phyloP scores from a whole-genome alignment of 2,113 vertebrate genomes.

The Gambusia holbrooki region DNA sequence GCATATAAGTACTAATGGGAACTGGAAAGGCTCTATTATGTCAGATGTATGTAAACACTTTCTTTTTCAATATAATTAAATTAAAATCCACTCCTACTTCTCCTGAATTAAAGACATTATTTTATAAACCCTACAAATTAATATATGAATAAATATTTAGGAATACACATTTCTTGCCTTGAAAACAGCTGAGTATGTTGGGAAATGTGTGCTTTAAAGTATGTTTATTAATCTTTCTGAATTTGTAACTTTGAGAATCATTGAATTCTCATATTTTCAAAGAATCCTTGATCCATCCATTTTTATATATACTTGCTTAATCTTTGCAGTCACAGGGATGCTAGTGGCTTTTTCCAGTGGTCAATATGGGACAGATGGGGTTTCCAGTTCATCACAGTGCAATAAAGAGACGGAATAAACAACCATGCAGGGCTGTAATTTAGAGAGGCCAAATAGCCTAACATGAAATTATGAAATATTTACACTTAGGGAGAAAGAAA shows the following conservation, averaged over 20 bases:
- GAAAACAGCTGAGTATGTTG: background rate
- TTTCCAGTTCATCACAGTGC: background rate
- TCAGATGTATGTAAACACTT: constrained; percentile 1
- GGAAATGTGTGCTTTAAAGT: background rate
- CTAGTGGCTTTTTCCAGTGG: background rate
- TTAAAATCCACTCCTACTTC: background rate
- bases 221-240: background rate
- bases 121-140: background rate
- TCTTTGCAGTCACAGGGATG: background rate
- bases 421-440: background rate
- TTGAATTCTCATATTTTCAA: no score
- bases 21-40: background rate
- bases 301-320: background rate
- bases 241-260: background rate
- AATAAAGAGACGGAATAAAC: background rate
- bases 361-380: background rate
- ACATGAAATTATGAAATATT: background rate
- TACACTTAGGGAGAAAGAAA: background rate
- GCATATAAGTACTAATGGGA: constrained; percentile 8
- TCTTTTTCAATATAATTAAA: background rate
- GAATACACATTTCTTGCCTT: background rate
- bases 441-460: background rate
- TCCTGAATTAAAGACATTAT: background rate
- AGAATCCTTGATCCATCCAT: background rate
- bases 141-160: background rate